Evolutionary conservation across 2,113 vertebrate genomes (phyloP).

Genomic region (Sialia sialis): DNA sequence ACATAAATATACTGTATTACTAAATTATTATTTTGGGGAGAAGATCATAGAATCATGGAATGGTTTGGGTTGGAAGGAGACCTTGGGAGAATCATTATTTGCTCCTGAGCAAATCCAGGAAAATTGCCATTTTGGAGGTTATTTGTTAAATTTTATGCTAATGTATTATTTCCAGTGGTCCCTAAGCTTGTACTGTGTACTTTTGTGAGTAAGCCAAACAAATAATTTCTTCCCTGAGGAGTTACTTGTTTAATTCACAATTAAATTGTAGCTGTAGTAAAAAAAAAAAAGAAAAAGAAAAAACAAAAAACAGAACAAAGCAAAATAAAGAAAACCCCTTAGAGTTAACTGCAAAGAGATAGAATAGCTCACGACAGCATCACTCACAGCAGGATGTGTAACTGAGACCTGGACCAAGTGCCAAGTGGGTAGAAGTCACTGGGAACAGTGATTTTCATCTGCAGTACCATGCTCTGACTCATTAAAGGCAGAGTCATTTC

Average conservation of each 20-base stretch:
- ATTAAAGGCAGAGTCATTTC: neutral
- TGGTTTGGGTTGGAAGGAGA: neutral
- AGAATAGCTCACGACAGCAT: neutral
- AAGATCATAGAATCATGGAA: neutral
- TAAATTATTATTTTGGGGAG: neutral
- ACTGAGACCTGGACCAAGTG: neutral
- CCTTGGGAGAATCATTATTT: neutral
- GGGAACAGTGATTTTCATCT: neutral
- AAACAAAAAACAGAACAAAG: accelerated
- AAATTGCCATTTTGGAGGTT: neutral
- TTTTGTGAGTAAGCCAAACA: neutral
- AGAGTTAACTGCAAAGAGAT: neutral
- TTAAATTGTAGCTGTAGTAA: neutral
- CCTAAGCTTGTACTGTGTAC: neutral
- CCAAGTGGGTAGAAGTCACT: neutral
- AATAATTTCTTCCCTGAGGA: neutral
- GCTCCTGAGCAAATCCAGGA: neutral
- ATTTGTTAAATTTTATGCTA: neutral
- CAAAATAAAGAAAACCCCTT: neutral
- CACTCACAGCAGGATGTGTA: neutral
- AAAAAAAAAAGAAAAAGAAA: neutral
- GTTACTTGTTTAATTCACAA: neutral
- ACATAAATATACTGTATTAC: neutral
- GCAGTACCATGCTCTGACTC: neutral
- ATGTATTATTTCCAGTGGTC: neutral